Evolutionary conservation across 2,797 vertebrate genomes (phyloP), one percentile per base, ranked within the genome.

Genomic region (Sebastes hubbsi): DNA sequence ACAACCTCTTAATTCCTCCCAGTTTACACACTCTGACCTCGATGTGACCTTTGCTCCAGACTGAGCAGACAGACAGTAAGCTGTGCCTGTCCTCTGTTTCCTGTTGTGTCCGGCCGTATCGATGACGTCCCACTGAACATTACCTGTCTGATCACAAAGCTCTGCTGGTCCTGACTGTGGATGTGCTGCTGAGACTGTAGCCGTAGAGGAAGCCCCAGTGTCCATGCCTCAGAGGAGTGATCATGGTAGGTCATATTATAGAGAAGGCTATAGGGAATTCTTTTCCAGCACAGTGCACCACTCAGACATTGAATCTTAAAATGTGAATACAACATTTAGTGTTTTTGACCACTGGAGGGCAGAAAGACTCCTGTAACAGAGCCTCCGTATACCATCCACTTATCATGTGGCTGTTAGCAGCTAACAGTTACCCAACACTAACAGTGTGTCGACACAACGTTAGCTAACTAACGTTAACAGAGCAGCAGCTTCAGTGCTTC

Each of bases 21-120:
- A 58, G 73, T 75, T 85, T 32, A 71, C 67, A 32, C 71, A 32
- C 64, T 29, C 30, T 52, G 8, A 81, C 38, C 58, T 72, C 25
- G 4, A 64, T 38, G 49, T 78, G 70, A 77, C 82, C 72, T 77
- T 72, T 56, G 38, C 24, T 27, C 9, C 34, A 16, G 66, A 78
- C 68, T 52, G 24, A 73, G 30, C 10, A 11, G 64, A 69, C 55
- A 27, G 32, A 36, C 29, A 20, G 29, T 61, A 9, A 25, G 20
- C 22, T 68, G 11, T 25, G 52, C n/a, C 24, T 34, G 29, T 71
- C 22, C 36, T 20, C 46, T 59, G 49, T 74, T 59, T 24, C 20
- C 24, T 34, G 25, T 20, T 38, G 49, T 36, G 54, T 56, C 30
- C 11, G 10, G 4, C 56, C 32, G 8, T 34, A 24, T 54, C 46